phyloP scores from a whole-genome alignment of 2,888 invertebrate genomes.

The Sminthurinus aureus region DNA sequence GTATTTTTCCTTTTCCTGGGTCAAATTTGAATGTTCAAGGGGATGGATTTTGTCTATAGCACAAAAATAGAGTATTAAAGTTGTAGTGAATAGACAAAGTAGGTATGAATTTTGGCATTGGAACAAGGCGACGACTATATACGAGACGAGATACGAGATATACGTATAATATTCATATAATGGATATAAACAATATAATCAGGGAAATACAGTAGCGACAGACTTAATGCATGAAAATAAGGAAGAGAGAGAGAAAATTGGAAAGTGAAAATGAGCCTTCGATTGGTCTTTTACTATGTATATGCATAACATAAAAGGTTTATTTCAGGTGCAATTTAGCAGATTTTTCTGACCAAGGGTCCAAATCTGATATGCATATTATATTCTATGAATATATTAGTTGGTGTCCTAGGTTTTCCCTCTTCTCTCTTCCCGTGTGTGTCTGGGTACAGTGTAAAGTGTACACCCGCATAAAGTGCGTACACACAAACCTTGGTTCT shows the following conservation, averaged over 20 bases:
- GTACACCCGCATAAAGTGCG: too few species aligned
- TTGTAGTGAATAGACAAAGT: too few species aligned
- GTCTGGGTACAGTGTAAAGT: not conserved
- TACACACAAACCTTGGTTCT: conserved; percentile 43
- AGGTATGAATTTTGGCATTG: too few species aligned
- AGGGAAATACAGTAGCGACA: not conserved
- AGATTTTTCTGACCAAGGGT: not conserved
- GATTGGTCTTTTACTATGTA: not conserved
- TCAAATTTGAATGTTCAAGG: too few species aligned
- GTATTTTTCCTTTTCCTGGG: too few species aligned
- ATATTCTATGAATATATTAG: too few species aligned
- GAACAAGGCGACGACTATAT: too few species aligned
- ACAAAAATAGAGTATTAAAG: too few species aligned
- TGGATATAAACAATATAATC: not conserved
- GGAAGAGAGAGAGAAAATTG: not conserved
- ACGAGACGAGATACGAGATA: too few species aligned
- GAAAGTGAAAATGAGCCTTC: conserved; percentile 15
- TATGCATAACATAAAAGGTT: not conserved
- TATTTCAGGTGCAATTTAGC: conserved; percentile 24
- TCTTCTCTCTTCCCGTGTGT: not conserved
- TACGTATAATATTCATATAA: too few species aligned
- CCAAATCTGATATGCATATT: not conserved
- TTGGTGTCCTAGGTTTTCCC: not conserved
- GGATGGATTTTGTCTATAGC: too few species aligned
- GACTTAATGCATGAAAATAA: not conserved